A percentile compares a stretch with the other conserved stretches of the same genome.
Evolutionary conservation across 1,140 invertebrate species (phyloP).

Genomic region (Leptonema lineaticorne): DNA sequence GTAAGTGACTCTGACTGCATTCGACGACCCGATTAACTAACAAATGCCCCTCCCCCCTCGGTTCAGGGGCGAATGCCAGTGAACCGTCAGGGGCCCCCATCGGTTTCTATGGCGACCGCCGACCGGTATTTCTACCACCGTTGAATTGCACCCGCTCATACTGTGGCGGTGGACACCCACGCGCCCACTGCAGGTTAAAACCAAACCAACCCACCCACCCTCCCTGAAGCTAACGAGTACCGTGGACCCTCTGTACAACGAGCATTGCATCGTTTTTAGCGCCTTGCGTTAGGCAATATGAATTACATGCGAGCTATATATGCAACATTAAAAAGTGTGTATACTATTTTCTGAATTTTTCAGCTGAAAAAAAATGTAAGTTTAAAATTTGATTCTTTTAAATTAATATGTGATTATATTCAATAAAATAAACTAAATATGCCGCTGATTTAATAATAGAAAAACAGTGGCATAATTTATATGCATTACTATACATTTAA

Average conservation of each 20-base stretch:
- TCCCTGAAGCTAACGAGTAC: not conserved
- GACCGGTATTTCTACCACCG: slow-evolving; percentile 29
- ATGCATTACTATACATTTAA: too few relatives aligned
- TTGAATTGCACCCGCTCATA: slow-evolving; percentile 10
- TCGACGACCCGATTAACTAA: slow-evolving; percentile 36
- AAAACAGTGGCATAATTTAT: too few relatives aligned
- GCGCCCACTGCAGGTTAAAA: not conserved
- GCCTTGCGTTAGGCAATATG: not conserved
- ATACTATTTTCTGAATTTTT: not conserved
- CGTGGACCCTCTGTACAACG: slow-evolving; percentile 5
- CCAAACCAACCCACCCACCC: not conserved
- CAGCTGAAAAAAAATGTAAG: not conserved
- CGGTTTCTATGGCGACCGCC: slow-evolving; percentile 40
- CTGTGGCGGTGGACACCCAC: too few relatives aligned
- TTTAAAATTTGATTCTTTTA: not conserved
- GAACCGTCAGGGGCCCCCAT: slow-evolving; percentile 29
- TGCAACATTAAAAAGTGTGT: not conserved
- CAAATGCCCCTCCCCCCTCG: slow-evolving; percentile 23
- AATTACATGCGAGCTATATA: not conserved
- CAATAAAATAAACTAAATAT: too few relatives aligned
- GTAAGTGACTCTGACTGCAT: not conserved
- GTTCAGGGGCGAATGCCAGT: slow-evolving; percentile 33
- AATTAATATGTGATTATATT: not conserved
- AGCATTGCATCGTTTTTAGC: too few relatives aligned
- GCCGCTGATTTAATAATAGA: too few relatives aligned